Evolutionary conservation across 2,113 vertebrate species (phyloP).

Genomic region (Leucosticte australis): DNA sequence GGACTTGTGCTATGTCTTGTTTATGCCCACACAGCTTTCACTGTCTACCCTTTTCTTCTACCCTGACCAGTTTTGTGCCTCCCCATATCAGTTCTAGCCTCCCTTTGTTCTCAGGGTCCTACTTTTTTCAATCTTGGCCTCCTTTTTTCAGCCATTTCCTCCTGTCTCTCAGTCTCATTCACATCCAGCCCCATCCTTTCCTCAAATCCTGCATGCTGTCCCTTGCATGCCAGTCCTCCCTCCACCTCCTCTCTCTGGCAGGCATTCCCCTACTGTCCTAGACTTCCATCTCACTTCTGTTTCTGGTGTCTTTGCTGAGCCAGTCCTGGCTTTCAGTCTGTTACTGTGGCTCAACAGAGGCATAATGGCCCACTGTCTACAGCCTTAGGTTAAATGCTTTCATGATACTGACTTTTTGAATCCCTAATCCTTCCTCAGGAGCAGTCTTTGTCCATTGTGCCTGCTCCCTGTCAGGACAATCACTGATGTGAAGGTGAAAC

Average conservation of each 20-base stretch:
- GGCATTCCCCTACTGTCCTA: neutral
- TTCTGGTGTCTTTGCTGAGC: neutral
- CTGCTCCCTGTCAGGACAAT: neutral
- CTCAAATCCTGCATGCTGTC: neutral
- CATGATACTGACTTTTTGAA: neutral
- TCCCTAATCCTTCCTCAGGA: neutral
- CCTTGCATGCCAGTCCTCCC: neutral
- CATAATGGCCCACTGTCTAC: neutral
- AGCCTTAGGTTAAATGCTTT: neutral
- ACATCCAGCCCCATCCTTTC: neutral
- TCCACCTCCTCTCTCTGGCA: neutral
- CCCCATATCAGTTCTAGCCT: neutral
- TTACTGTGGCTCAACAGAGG: neutral
- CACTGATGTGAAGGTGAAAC: neutral
- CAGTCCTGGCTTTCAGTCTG: neutral
- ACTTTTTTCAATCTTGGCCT: neutral
- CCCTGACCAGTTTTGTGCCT: neutral
- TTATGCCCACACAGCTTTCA: neutral
- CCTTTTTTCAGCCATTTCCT: neutral
- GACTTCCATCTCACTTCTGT: neutral
- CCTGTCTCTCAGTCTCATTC: neutral
- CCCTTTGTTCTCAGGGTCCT: neutral
- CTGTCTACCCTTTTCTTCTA: neutral
- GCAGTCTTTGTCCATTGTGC: neutral
- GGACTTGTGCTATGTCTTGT: neutral